phyloP scores from a whole-genome alignment of 2,113 vertebrate species.

The Abramis brama region DNA sequence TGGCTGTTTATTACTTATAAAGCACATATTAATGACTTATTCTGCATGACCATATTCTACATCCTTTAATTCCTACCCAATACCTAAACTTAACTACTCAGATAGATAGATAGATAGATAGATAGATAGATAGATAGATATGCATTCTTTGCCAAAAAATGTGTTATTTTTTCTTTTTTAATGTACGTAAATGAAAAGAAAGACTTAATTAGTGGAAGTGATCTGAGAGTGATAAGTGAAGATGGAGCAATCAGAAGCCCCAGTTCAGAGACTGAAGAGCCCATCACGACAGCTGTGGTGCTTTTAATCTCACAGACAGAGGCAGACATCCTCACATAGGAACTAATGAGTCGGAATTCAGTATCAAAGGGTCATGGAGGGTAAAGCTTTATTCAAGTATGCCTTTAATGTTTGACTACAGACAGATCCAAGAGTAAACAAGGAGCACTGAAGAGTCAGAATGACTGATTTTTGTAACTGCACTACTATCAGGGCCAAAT shows the following conservation, averaged over 20 bases:
- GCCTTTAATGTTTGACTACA: conserved; percentile 37
- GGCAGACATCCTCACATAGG: neutral
- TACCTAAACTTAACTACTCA: too few relatives aligned
- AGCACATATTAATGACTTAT: too few relatives aligned
- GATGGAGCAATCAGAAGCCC: conserved; percentile 4
- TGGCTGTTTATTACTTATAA: too few relatives aligned
- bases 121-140: too few relatives aligned
- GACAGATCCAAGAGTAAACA: neutral
- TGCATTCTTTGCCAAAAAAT: neutral
- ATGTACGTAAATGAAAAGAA: neutral
- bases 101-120: too few relatives aligned
- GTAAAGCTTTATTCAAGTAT: conserved; percentile 24
- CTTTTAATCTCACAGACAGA: conserved; percentile 30
- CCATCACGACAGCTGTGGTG: neutral
- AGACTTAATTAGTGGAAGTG: conserved; percentile 3
- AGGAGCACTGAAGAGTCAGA: neutral
- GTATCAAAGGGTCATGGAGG: conserved; percentile 22
- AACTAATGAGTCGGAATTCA: conserved; percentile 29
- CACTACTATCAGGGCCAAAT: neutral
- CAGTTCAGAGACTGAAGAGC: conserved; percentile 14
- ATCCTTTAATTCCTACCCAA: too few relatives aligned
- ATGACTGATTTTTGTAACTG: neutral
- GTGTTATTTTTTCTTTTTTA: neutral
- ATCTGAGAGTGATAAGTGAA: neutral
- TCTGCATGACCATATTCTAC: too few relatives aligned